phyloP scores from a whole-genome alignment of 2,888 invertebrate genomes.

The Cerceris rybyensis region DNA sequence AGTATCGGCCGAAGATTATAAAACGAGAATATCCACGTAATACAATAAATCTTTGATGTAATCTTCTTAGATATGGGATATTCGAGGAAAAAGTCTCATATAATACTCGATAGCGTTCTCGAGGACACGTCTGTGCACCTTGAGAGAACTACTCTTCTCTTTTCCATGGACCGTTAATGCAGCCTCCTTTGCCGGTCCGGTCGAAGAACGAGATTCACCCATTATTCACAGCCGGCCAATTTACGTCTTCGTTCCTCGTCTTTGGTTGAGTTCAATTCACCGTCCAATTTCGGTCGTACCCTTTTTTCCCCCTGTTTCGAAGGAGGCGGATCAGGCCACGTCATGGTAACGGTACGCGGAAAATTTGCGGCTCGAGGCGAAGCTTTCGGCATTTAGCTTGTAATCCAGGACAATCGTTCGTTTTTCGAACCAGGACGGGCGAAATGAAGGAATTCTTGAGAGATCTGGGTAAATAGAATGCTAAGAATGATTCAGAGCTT shows the following conservation, averaged over 20 bases:
- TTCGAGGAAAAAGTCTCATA: background rate
- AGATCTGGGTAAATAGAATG: background rate
- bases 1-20: no score
- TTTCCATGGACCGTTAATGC: constrained; percentile 60
- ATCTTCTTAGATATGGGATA: background rate
- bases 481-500: no score
- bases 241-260: constrained; percentile 45
- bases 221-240: constrained; percentile 57
- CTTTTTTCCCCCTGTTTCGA: background rate
- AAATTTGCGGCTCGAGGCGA: background rate
- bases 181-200: constrained; percentile 58
- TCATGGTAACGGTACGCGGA: background rate
- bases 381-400: background rate
- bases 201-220: constrained; percentile 43
- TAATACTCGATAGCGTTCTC: constrained; percentile 21
- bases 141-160: constrained; percentile 1
- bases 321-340: background rate
- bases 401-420: background rate
- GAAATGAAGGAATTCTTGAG: no score
- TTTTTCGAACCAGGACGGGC: no score
- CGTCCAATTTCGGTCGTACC: constrained; percentile 20
- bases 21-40: no score
- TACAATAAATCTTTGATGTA: no score
- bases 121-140: constrained; percentile 29
- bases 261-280: background rate